Percentiles rank a stretch among this genome's conserved stretches.
These are phyloP conservation scores for Acanthococcus lagerstroemiae DNA, from an alignment of 2,888 invertebrate genomes.

Conservation along the genomic window DNA sequence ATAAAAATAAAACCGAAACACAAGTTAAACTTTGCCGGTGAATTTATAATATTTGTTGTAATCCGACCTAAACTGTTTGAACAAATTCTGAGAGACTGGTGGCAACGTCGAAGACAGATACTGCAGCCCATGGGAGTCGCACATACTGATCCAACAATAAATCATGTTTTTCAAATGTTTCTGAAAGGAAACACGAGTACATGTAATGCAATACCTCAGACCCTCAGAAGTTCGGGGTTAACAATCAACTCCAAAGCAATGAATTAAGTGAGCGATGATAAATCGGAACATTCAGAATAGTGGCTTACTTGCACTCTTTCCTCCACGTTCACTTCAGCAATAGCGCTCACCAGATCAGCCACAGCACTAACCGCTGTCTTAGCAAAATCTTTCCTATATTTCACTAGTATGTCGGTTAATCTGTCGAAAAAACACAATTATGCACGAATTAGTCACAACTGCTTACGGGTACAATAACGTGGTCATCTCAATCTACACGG, in stretches of 20 bases:
- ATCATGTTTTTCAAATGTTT: conserved; percentile 22
- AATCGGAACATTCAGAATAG: neutral
- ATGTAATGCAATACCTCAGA: neutral
- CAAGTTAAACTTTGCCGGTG: conserved; percentile 19
- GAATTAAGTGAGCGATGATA: neutral
- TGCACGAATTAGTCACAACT: neutral
- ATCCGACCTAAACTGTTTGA: conserved; percentile 12
- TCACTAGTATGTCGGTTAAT: conserved; percentile 5
- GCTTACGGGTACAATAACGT: neutral
- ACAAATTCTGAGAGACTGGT: conserved; percentile 8
- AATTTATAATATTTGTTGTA: conserved; percentile 22
- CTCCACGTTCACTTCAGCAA: neutral
- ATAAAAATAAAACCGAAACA: no score
- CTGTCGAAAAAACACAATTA: neutral
- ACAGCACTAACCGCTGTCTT: conserved; percentile 18
- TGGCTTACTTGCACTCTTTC: neutral
- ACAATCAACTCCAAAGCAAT: neutral
- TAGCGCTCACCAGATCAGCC: conserved; percentile 1
- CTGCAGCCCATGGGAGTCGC: conserved; percentile 7
- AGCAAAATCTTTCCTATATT: conserved; percentile 11
- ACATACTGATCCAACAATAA: conserved; percentile 22
- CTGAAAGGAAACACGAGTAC: neutral
- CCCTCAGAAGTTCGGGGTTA: neutral
- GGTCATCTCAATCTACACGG: neutral
- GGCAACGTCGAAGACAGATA: neutral